Percentiles rank a stretch among this genome's conserved stretches.
phyloP scores from a whole-genome alignment of 2,888 invertebrate species.

The Pristionchus fissidentatus region DNA sequence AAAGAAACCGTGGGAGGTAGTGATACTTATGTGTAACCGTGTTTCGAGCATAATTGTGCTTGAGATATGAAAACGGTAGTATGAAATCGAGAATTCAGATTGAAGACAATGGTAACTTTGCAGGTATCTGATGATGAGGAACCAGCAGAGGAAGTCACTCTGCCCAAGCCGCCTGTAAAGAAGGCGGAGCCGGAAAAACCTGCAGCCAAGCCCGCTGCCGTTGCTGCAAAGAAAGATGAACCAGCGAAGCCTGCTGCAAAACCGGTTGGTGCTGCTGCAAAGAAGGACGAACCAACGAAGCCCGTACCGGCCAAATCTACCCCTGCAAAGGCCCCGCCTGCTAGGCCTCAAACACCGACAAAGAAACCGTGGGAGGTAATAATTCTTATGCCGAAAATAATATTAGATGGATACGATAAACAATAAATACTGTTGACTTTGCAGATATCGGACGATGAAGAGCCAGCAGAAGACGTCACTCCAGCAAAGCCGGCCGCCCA shows the following conservation, averaged over 20 bases:
- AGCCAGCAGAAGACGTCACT: conserved; percentile 2
- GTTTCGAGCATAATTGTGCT: too few relatives aligned
- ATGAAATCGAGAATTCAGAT: too few relatives aligned
- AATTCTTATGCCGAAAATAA: too few relatives aligned
- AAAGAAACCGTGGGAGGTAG: not conserved
- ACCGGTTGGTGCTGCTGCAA: not conserved
- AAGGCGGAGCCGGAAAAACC: not conserved
- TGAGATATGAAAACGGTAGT: too few relatives aligned
- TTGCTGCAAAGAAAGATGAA: not conserved
- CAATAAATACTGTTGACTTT: too few relatives aligned
- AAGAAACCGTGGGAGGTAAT: conserved; percentile 23
- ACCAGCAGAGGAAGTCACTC: not conserved
- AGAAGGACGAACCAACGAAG: not conserved
- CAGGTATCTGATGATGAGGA: not conserved
- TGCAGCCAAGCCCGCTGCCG: not conserved
- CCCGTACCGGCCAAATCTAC: not conserved
- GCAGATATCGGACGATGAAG: conserved; percentile 23
- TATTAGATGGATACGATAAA: too few relatives aligned
- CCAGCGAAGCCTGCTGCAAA: not conserved
- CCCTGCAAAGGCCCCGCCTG: not conserved
- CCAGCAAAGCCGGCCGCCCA: not conserved
- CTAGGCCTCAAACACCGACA: not conserved
- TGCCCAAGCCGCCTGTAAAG: not conserved
- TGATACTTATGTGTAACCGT: too few relatives aligned
- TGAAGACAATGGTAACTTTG: too few relatives aligned